Evolutionary conservation across 2,113 vertebrate species (phyloP).

Genomic region (Tragelaphus strepsiceros): DNA sequence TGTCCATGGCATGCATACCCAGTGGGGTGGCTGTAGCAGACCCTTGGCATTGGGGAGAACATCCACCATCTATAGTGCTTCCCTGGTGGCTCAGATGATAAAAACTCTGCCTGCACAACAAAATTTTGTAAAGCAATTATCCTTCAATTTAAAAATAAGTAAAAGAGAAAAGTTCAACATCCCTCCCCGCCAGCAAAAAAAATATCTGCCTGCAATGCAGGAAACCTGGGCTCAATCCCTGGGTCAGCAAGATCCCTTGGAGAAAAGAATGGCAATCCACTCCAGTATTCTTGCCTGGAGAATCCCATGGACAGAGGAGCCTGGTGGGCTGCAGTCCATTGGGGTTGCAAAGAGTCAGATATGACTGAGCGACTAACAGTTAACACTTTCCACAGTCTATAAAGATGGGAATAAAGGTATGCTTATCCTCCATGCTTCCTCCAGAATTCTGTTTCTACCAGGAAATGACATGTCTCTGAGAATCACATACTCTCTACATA

Average conservation of each 20-base stretch:
- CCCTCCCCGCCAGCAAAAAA: too few relatives aligned
- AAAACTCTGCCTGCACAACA: neutral
- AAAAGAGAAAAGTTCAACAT: neutral
- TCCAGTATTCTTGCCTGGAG: too few relatives aligned
- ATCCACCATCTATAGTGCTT: neutral
- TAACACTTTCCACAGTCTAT: too few relatives aligned
- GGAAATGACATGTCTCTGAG: neutral
- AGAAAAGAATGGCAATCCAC: too few relatives aligned
- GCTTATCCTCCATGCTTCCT: neutral
- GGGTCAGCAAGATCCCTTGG: too few relatives aligned
- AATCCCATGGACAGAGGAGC: too few relatives aligned
- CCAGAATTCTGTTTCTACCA: neutral
- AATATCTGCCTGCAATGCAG: too few relatives aligned
- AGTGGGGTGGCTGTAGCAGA: neutral
- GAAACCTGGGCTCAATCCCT: too few relatives aligned
- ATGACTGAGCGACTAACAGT: too few relatives aligned
- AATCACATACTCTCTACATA: neutral
- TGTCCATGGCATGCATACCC: neutral
- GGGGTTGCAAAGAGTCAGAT: too few relatives aligned
- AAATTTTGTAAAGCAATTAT: neutral
- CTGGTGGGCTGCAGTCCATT: too few relatives aligned
- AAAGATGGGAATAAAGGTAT: too few relatives aligned
- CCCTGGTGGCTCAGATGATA: neutral
- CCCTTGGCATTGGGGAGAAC: neutral
- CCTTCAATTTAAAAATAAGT: neutral